Conservation (phyloP, 2,113 vertebrate genomes). For the Aramus guarauna region DNA sequence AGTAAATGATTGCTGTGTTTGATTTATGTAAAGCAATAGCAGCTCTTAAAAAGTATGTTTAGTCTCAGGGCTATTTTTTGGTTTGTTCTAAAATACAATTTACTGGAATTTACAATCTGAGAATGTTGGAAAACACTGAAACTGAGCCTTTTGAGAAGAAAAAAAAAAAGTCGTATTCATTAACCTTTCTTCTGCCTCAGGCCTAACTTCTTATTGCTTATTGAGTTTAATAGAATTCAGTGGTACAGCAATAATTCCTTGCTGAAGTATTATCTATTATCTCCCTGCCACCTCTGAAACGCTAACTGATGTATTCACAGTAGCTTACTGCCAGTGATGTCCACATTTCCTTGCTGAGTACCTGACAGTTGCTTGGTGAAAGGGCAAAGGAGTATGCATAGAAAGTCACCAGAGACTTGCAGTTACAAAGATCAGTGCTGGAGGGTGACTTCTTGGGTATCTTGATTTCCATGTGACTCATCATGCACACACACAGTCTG, state of each 20-base stretch:
- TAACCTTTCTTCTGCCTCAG: conserved; percentile 2
- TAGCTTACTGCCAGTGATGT: neutral
- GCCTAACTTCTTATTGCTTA: neutral
- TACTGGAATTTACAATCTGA: conserved; percentile 16
- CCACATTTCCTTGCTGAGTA: neutral
- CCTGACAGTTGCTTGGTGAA: neutral
- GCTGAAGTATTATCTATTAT: neutral
- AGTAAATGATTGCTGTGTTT: neutral
- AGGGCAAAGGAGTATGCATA: neutral
- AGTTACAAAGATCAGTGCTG: neutral
- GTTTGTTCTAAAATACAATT: conserved; percentile 7
- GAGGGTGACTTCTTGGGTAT: neutral
- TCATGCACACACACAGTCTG: neutral
- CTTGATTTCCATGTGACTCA: neutral
- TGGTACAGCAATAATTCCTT: neutral
- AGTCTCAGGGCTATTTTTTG: conserved; percentile 38
- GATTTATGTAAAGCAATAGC: neutral
- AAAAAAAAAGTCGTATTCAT: neutral
- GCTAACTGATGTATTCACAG: neutral
- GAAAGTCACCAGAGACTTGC: neutral
- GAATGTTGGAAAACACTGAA: neutral
- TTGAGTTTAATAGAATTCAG: neutral
- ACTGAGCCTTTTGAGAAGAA: neutral
- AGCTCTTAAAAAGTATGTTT: conserved; percentile 7
- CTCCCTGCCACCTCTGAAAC: neutral